Conservation (phyloP, 2,888 invertebrate species). For the Rapana venosa region DNA sequence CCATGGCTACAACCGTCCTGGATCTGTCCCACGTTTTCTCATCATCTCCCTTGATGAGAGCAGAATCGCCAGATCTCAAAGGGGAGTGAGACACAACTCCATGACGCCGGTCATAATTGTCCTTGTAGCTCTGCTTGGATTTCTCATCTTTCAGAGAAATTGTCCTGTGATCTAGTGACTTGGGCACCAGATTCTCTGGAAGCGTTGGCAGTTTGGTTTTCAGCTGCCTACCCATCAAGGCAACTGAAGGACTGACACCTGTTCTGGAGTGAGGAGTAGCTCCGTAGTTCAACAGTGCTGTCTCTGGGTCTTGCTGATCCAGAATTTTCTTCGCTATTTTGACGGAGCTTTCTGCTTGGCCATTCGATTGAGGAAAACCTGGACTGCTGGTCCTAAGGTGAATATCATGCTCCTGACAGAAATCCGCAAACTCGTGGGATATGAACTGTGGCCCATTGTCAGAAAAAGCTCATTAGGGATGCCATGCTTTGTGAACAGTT, state of each 20-base stretch:
- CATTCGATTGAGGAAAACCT: neutral
- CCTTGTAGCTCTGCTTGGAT: neutral
- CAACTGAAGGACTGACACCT: neutral
- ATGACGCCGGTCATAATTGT: conserved; percentile 10
- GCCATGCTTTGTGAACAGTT: conserved; percentile 31
- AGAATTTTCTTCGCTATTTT: conserved; percentile 7
- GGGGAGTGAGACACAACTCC: too few relatives aligned
- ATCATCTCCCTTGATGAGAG: too few relatives aligned
- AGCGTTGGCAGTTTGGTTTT: neutral
- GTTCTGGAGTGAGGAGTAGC: neutral
- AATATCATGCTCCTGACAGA: conserved; percentile 8
- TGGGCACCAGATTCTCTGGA: neutral
- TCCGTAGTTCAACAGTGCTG: neutral
- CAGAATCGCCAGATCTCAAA: too few relatives aligned
- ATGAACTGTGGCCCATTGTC: conserved; percentile 41
- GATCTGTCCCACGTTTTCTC: too few relatives aligned
- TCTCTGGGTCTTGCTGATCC: neutral
- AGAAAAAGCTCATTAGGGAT: conserved; percentile 16
- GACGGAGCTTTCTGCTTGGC: neutral
- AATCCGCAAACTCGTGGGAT: conserved; percentile 18
- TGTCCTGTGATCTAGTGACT: neutral
- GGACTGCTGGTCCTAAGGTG: neutral
- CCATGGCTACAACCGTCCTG: too few relatives aligned
- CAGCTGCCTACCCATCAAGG: neutral
- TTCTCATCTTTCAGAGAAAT: neutral